Evolutionary conservation across 1,140 invertebrate species (phyloP).

Genomic region (Holotrichia oblita): DNA sequence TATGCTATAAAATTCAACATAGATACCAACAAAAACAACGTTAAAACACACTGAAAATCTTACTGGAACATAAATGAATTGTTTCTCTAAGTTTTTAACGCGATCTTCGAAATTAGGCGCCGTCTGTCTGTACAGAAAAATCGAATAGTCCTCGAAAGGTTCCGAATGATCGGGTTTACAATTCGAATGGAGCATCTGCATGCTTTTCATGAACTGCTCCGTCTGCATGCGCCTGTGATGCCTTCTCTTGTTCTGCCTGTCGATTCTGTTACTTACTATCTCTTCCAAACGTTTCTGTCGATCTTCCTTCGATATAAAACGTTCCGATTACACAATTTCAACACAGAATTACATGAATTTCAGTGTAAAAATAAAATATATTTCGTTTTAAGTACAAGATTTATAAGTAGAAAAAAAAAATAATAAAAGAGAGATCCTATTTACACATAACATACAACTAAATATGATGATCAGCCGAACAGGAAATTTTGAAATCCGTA

Average conservation of each 20-base stretch:
- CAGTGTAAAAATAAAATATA: neutral
- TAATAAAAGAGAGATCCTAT: neutral
- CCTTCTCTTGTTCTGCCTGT: constrained; percentile 71
- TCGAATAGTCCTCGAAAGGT: constrained; percentile 78
- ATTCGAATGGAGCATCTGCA: constrained; percentile 79
- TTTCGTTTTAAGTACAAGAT: too few species aligned
- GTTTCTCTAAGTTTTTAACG: constrained; percentile 80
- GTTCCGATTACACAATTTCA: too few species aligned
- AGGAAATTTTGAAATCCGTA: constrained; percentile 39
- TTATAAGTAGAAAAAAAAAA: neutral
- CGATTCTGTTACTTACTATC: constrained; percentile 72
- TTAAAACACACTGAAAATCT: constrained; percentile 61
- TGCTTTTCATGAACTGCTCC: constrained; percentile 79
- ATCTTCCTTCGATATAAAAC: constrained; percentile 66
- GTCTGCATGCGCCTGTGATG: constrained; percentile 74
- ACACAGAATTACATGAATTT: neutral
- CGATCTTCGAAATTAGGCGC: constrained; percentile 79
- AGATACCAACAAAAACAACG: neutral
- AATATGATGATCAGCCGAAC: neutral
- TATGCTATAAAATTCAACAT: too few species aligned
- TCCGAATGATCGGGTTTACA: constrained; percentile 64
- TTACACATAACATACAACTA: neutral
- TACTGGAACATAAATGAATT: constrained; percentile 77
- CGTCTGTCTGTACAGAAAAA: constrained; percentile 78
- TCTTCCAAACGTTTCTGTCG: constrained; percentile 73